A percentile compares a stretch with the other conserved stretches of the same genome.
Conservation (phyloP, 2,113 vertebrate genomes). For the Sterrhoptilus dennistouni region DNA sequence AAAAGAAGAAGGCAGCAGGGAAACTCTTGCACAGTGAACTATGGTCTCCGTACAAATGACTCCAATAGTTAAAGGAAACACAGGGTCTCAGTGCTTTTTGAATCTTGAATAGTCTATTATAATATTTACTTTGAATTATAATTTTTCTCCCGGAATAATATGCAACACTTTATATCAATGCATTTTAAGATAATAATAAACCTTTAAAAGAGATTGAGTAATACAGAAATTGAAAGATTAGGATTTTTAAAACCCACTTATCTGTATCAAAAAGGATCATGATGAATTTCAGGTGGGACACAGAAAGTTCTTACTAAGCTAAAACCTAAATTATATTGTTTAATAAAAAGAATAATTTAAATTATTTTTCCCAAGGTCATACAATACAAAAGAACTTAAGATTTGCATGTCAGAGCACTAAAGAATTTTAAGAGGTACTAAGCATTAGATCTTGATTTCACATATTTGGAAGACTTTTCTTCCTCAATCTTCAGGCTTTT, state of each 20-base stretch:
- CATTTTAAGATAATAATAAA: background rate
- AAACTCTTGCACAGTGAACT: background rate
- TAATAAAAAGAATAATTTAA: background rate
- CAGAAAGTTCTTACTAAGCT: background rate
- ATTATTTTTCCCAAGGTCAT: background rate
- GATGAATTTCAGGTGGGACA: background rate
- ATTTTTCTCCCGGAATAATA: background rate
- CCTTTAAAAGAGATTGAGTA: background rate
- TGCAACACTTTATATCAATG: background rate
- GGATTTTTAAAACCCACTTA: background rate
- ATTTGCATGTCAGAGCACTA: background rate
- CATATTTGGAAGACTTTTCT: background rate
- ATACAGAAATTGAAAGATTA: background rate
- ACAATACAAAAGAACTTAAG: background rate
- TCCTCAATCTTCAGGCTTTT: background rate
- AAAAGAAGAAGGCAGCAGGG: background rate
- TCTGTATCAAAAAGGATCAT: background rate
- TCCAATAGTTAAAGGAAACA: background rate
- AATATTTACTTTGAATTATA: conserved; percentile 6
- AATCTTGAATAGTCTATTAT: background rate
- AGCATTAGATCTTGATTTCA: background rate
- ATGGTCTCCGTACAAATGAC: background rate
- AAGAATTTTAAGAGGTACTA: background rate
- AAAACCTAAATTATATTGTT: background rate
- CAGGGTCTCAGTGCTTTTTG: background rate